These are phyloP conservation scores for Orussus abietinus DNA, from an alignment of 1,140 invertebrate genomes.

Conservation along the genomic window DNA sequence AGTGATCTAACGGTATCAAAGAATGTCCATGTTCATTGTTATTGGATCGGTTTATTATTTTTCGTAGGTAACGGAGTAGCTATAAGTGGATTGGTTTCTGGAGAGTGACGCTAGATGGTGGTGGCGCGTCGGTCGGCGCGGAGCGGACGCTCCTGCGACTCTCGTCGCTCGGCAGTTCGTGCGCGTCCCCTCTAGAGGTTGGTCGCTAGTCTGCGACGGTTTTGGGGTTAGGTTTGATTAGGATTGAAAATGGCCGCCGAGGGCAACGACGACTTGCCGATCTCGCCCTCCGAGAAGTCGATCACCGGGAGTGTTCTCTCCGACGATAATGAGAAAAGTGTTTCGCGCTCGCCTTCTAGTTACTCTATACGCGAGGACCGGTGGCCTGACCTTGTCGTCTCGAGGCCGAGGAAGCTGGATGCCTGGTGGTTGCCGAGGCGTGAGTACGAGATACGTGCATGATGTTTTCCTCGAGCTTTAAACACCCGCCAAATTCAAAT, in stretches of 20 bases:
- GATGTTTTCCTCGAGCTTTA: constrained; percentile 4
- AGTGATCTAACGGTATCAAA: too few relatives aligned
- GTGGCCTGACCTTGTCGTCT: constrained; percentile 55
- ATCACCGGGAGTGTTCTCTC: constrained; percentile 44
- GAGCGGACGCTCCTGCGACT: too few relatives aligned
- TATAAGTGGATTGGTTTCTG: too few relatives aligned
- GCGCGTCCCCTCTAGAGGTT: too few relatives aligned
- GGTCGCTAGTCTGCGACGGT: too few relatives aligned
- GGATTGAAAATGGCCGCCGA: constrained; percentile 56
- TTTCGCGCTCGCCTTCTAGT: constrained; percentile 52
- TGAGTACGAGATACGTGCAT: constrained; percentile 34
- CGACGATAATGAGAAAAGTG: constrained; percentile 50
- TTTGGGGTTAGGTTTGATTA: too few relatives aligned
- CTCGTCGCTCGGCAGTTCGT: too few relatives aligned
- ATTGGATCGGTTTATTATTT: too few relatives aligned
- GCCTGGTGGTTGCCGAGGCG: constrained; percentile 49
- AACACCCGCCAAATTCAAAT: not conserved
- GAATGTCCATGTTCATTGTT: too few relatives aligned
- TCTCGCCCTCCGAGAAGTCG: constrained; percentile 52
- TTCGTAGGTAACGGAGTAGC: too few relatives aligned
- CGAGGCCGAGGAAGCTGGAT: constrained; percentile 49
- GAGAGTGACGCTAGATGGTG: too few relatives aligned
- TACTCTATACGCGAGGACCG: constrained; percentile 56
- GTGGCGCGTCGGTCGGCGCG: too few relatives aligned
- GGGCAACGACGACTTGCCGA: constrained; percentile 53